phyloP scores from a whole-genome alignment of 2,888 invertebrate genomes.

The Dermolepida albohirtum region DNA sequence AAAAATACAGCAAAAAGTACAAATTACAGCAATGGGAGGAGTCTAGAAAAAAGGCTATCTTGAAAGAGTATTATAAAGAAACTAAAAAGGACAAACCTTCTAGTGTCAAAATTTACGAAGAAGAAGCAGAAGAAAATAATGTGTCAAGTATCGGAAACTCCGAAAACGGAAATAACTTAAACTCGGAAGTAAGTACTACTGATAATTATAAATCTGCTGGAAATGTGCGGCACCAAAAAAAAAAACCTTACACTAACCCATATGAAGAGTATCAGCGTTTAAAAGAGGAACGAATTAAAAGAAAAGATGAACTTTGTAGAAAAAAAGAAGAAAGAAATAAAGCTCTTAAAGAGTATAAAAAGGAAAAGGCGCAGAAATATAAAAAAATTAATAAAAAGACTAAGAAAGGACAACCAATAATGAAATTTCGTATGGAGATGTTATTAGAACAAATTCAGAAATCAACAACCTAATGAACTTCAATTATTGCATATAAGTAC shows the following conservation, averaged over 20 bases:
- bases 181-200: slow-evolving; percentile 29
- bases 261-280: slow-evolving; percentile 69
- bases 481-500: not conserved
- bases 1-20: slow-evolving; percentile 78
- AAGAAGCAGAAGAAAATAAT: slow-evolving; percentile 49
- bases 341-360: slow-evolving; percentile 75
- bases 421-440: slow-evolving; percentile 84
- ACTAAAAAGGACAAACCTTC: slow-evolving; percentile 61
- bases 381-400: slow-evolving; percentile 82
- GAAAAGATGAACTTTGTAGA: slow-evolving; percentile 66
- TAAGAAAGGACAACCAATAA: slow-evolving; percentile 85
- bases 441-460: slow-evolving; percentile 81
- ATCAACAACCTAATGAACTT: slow-evolving; percentile 1
- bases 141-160: slow-evolving; percentile 46
- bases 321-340: slow-evolving; percentile 71
- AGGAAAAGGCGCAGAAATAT: slow-evolving; percentile 76
- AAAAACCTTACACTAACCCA: slow-evolving; percentile 67
- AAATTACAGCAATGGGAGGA: slow-evolving; percentile 78
- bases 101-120: slow-evolving; percentile 68
- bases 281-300: slow-evolving; percentile 69
- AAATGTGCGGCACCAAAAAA: slow-evolving; percentile 46
- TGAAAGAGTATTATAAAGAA: slow-evolving; percentile 71
- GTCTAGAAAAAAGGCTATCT: slow-evolving; percentile 70
- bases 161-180: slow-evolving; percentile 49
- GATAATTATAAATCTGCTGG: slow-evolving; percentile 31